Conservation (phyloP, 1,140 invertebrate species). For the Pseudomyrmex pallidus region DNA sequence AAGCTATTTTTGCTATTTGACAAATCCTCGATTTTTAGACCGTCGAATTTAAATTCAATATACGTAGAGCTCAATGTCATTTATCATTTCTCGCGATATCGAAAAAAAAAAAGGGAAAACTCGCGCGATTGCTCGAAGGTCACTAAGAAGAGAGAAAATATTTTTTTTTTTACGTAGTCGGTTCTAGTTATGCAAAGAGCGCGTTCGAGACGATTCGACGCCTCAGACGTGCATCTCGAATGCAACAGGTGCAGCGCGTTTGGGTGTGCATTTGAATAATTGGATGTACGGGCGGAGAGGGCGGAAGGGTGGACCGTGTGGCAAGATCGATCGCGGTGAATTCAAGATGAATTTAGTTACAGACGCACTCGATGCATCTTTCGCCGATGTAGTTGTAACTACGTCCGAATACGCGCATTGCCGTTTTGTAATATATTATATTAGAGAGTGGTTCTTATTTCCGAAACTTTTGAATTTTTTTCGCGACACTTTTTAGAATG, state of each 20-base stretch:
- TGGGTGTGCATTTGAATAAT: conserved; percentile 82
- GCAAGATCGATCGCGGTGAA: conserved; percentile 56
- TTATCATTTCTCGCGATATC: not conserved
- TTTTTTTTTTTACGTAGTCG: not conserved
- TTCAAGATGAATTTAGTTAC: conserved; percentile 50
- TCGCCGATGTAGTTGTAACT: conserved; percentile 6
- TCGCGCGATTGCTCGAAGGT: not conserved
- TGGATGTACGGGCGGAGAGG: conserved; percentile 72
- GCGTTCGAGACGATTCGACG: conserved; percentile 57
- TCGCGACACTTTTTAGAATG: no score
- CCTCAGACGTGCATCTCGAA: conserved; percentile 59
- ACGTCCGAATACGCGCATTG: not conserved
- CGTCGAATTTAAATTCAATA: not conserved
- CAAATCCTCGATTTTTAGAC: not conserved
- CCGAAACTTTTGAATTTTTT: no score
- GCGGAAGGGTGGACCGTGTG: conserved; percentile 52
- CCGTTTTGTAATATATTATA: not conserved
- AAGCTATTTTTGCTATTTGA: not conserved
- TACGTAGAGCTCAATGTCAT: not conserved
- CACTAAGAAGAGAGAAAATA: conserved; percentile 24
- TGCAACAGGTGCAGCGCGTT: conserved; percentile 81
- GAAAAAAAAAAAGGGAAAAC: not conserved
- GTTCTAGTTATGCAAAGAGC: conserved; percentile 61
- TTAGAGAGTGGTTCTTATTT: not conserved
- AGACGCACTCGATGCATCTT: not conserved